Conservation (phyloP, 2,888 invertebrate genomes). For the Machimus rusticus region DNA sequence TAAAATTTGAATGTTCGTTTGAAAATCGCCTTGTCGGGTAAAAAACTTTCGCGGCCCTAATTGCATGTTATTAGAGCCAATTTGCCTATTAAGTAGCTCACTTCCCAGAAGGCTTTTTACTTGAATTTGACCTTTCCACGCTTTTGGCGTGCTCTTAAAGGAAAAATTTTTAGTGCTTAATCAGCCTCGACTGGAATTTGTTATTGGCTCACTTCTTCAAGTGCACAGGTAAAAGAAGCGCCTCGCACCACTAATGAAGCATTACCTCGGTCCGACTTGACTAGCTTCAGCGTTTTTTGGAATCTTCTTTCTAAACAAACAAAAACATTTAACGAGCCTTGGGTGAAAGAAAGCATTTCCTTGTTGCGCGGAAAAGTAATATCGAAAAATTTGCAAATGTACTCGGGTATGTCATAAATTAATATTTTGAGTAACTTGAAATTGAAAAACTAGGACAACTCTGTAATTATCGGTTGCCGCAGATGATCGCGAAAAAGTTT, state of each 20-base stretch:
- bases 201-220: neutral
- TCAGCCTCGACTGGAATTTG: neutral
- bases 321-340: neutral
- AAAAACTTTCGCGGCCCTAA: neutral
- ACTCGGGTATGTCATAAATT: neutral
- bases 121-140: neutral
- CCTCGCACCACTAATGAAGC: neutral
- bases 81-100: neutral
- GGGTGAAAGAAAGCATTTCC: neutral
- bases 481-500: neutral
- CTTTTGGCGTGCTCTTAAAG: neutral
- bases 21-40: neutral
- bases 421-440: neutral
- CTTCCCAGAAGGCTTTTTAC: neutral
- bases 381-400: neutral
- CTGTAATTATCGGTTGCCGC: neutral
- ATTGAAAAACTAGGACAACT: neutral
- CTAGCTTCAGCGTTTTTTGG: neutral
- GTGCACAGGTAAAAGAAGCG: neutral
- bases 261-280: neutral
- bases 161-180: neutral
- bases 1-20: neutral
- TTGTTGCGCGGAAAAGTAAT: neutral
- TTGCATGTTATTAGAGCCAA: neutral
- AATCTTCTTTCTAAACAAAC: neutral